Evolutionary conservation across 2,888 invertebrate genomes (phyloP), one percentile per base, ranked within the genome.

Genomic region (Coleophora deauratella): DNA sequence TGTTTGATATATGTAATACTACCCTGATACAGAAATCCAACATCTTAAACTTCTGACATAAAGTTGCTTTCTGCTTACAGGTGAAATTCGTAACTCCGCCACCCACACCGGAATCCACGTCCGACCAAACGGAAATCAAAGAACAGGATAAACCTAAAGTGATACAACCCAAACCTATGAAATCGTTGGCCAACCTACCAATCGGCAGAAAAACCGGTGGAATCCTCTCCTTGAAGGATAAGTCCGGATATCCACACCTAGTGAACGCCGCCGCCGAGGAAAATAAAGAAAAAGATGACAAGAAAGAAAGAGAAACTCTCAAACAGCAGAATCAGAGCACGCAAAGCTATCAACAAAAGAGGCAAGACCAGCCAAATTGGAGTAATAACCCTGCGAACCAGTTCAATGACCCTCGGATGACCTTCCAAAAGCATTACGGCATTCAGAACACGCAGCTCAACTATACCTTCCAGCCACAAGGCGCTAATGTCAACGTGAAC

Each of bases 61-160:
- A 10, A 33, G 6, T 33, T 6, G 9, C 35, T 31, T n/a, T 31
- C 9, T 10, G 9, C 31, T 63, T 62, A 4, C 58, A 88, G 88
- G 88, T 88, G 13, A 88, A 88, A 47, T 89, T 89, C 56, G 80
- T 87, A 27, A 88, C 88, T 1, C 86, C 86, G 1, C 82, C 84
- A 1, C 80, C 71, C 40, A 84, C 82, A 0, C 76, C 81, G 0
- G 84, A 84, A 37, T 72, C 76, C 0, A 51, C 57, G 0, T 40
- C 55, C 0, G 82, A 80, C 41, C 45, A 50, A 13, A 47, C 52
- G 0, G 75, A 76, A 3, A 32, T 56, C 4, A 74, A 72, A 47
- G 76, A 77, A 1, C 40, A 49, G 3, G 82, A 81, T 0, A 76
- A 75, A 38, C 72, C 73, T 0, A 81, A 78, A 50, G 62, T 76